Evolutionary conservation across 2,797 vertebrate species (phyloP).

Genomic region (Thripadectes ignobilis): DNA sequence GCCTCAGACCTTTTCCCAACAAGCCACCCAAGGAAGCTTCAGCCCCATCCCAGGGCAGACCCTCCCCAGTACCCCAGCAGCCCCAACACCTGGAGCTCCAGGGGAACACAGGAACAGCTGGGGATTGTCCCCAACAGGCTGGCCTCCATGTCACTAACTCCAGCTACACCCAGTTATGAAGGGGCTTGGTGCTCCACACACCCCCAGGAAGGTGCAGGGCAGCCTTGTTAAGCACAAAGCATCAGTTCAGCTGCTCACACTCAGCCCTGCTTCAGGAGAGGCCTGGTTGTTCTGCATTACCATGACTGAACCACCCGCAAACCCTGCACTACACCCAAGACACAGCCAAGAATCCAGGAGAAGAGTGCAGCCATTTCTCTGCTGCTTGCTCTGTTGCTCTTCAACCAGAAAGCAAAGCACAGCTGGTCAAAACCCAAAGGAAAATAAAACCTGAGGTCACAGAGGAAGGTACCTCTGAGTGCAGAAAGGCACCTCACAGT

Average conservation of each 20-base stretch:
- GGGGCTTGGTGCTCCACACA: not conserved
- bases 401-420: not conserved
- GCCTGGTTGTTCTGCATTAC: not conserved
- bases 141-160: fast-evolving
- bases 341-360: not conserved
- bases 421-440: not conserved
- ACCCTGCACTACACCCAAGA: too few species aligned
- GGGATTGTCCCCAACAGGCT: too few species aligned
- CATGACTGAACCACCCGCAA: not conserved
- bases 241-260: not conserved
- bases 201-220: not conserved
- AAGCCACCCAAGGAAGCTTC: not conserved
- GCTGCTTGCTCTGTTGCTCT: not conserved
- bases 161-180: not conserved
- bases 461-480: not conserved
- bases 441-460: not conserved
- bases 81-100: fast-evolving
- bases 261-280: not conserved
- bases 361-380: not conserved
- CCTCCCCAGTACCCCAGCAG: fast-evolving
- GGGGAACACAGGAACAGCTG: fast-evolving
- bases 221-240: not conserved
- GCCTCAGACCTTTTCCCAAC: not conserved
- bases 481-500: not conserved
- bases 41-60: too few species aligned